These are phyloP conservation scores for Adelosebastes latens DNA, from an alignment of 2,797 vertebrate species.

Conservation along the genomic window DNA sequence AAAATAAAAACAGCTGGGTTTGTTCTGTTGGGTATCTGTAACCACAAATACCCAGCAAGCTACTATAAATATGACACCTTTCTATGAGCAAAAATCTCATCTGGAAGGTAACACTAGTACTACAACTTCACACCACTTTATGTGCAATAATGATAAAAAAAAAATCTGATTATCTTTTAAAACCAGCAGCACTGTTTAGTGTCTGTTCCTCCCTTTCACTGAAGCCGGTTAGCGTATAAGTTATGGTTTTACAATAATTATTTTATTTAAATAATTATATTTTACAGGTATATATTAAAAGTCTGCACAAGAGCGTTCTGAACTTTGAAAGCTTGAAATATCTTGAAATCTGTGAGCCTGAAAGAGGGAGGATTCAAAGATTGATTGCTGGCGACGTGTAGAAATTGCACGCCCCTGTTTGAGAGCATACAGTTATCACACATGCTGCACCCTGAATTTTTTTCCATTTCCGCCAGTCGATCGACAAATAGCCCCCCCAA, in stretches of 20 bases:
- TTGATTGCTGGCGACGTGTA: slow-evolving; percentile 34
- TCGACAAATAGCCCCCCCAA: slow-evolving; percentile 17
- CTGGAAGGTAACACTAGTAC: slow-evolving; percentile 53
- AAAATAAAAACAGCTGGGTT: slow-evolving; percentile 43
- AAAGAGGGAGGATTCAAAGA: slow-evolving; percentile 37
- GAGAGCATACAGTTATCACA: slow-evolving; percentile 31
- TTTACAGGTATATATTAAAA: slow-evolving; percentile 73
- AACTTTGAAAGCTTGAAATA: slow-evolving; percentile 49
- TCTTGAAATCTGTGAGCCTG: slow-evolving; percentile 35
- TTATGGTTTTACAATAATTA: slow-evolving; percentile 61
- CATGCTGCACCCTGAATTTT: slow-evolving; percentile 15
- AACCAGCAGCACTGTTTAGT: slow-evolving; percentile 70
- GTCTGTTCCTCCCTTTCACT: slow-evolving; percentile 43
- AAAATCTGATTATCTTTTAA: slow-evolving; percentile 68
- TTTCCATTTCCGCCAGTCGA: background rate
- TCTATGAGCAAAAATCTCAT: slow-evolving; percentile 47
- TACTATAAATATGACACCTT: slow-evolving; percentile 56
- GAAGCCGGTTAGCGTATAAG: slow-evolving; percentile 61
- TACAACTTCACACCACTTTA: slow-evolving; percentile 67
- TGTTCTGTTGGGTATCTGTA: slow-evolving; percentile 43
- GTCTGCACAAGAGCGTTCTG: slow-evolving; percentile 54
- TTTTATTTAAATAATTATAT: slow-evolving; percentile 67
- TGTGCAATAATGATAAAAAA: slow-evolving; percentile 61
- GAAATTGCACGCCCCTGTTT: slow-evolving; percentile 27
- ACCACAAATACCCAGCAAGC: slow-evolving; percentile 48